Evolutionary conservation across 2,113 vertebrate genomes (phyloP).

Genomic region (Mustela nigripes): DNA sequence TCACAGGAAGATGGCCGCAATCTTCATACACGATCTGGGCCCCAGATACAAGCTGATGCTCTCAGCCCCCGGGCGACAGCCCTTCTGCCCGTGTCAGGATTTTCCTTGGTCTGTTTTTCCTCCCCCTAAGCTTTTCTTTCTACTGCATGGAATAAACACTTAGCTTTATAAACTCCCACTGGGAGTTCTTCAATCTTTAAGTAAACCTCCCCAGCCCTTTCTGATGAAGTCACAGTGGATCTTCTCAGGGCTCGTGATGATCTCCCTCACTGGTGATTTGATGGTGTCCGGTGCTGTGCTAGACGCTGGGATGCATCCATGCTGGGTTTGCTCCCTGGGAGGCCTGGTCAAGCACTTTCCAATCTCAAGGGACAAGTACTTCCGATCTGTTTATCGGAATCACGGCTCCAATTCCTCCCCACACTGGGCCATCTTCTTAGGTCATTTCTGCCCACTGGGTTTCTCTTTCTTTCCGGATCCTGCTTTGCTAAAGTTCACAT

Average conservation of each 20-base stretch:
- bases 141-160: neutral
- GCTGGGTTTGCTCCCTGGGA: neutral
- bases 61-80: fast-evolving
- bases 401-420: neutral
- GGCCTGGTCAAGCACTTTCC: neutral
- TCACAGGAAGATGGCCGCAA: neutral
- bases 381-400: neutral
- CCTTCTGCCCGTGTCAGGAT: neutral
- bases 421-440: neutral
- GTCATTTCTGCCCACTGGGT: neutral
- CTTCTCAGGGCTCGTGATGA: neutral
- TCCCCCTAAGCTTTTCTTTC: neutral
- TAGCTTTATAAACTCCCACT: neutral
- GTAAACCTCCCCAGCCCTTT: neutral
- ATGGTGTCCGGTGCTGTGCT: fast-evolving
- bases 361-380: neutral
- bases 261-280: neutral
- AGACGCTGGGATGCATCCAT: fast-evolving
- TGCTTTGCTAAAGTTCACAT: neutral
- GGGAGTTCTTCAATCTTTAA: neutral
- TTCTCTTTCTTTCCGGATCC: neutral
- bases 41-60: fast-evolving
- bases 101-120: neutral
- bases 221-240: no score
- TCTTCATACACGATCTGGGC: fast-evolving